Evolutionary conservation across 2,113 vertebrate genomes (phyloP).

Genomic region (Oryctolagus cuniculus): mOryCun1.1 NC_091453.1:64298001-64298500

Average conservation of each 20-base stretch:
- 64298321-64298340: not conserved
- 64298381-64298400: not conserved
- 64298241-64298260: not conserved
- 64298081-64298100: not conserved
- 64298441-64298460: constrained; percentile 71
- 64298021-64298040: not conserved
- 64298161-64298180: not conserved
- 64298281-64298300: not conserved
- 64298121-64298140: not conserved
- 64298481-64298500: constrained; percentile 78
- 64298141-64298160: not conserved
- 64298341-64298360: not conserved
- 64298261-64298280: not conserved
- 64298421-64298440: constrained; percentile 38
- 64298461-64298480: constrained; percentile 74
- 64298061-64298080: not conserved
- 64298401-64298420: constrained; percentile 30
- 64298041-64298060: not conserved
- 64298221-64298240: not conserved
- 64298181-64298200: not conserved
- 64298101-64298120: not conserved
- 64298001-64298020: too few species aligned
- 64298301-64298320: not conserved
- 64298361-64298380: constrained; percentile 50
- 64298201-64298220: not conserved